Evolutionary conservation across 2,888 invertebrate genomes (phyloP).

Genomic region (Meghimatium bilineatum): DNA sequence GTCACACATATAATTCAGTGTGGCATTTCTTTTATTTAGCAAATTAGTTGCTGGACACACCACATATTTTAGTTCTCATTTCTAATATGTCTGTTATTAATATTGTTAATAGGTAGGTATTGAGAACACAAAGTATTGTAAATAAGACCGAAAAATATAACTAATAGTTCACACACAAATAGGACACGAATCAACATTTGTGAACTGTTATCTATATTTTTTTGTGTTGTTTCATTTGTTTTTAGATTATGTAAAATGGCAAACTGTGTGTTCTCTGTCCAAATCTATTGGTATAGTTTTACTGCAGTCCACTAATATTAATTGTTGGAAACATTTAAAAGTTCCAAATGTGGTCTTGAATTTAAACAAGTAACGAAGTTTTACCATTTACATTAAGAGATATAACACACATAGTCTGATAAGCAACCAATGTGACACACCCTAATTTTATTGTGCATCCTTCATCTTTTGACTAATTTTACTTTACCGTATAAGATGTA

Average conservation of each 20-base stretch:
- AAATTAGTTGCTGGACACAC: not conserved
- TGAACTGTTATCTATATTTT: no score
- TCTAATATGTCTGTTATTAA: no score
- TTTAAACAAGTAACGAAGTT: not conserved
- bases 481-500: conserved; percentile 23
- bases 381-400: conserved; percentile 4
- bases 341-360: not conserved
- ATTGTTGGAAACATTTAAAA: no score
- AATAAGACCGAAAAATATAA: no score
- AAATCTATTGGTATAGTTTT: no score
- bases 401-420: not conserved
- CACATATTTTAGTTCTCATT: not conserved
- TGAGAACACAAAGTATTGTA: no score
- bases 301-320: not conserved
- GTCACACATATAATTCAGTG: not conserved
- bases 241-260: no score
- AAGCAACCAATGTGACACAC: conserved; percentile 4
- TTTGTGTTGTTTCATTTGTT: no score
- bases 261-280: no score
- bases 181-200: no score
- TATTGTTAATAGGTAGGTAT: no score
- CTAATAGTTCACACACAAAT: no score
- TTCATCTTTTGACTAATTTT: conserved; percentile 24
- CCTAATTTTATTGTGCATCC: not conserved
- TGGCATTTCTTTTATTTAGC: not conserved